Evolutionary conservation across 2,797 vertebrate species (phyloP), one percentile per base, ranked within the genome.

Genomic region (Mus minutoides): DNA sequence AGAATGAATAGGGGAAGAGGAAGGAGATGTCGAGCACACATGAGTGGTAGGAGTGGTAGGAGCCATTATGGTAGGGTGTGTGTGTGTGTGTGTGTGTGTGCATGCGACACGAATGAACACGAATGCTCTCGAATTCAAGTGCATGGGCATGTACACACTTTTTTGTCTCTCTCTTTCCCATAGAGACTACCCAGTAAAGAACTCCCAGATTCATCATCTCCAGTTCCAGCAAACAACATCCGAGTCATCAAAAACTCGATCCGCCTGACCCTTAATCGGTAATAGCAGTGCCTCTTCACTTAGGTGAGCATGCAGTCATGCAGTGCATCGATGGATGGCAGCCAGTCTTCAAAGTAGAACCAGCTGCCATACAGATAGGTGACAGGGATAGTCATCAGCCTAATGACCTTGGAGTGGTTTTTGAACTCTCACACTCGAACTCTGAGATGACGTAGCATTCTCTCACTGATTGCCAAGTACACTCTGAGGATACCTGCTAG

Each of bases 181-280:
- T 96, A 99, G 99, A 99, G 99, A 98, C 99, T 99, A 98, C 98
- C 99, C 97, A 99, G 99, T 98, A 99, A 99, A 98, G 99, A 99
- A 98, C 99, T 99, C 92, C 99, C 99, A 87, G 99, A 99, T 96
- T 99, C 99, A 82, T 99, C 99, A 56, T 99, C 99, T 58, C 99
- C 99, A 58, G 98, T 99, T 94, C 99, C 99, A 88, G 98, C 99
- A 97, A 99, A 98, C 97, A 99, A 99, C 96, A 98, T 99, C 94
- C 99, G 99, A 49, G 99, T 99, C 40, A 99, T 99, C 96, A 99
- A 99, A 97, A 99, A 99, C 98, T 99, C 99, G 94, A 99, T 99
- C 98, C 99, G 99, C 98, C 98, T 99, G 97, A 99, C 99, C 54
- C 99, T 99, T 95, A 99, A 99, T 96, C 99, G 99, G 97, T 99